Conservation (phyloP, 2,113 vertebrate species). For the Rafetus swinhoei region DNA sequence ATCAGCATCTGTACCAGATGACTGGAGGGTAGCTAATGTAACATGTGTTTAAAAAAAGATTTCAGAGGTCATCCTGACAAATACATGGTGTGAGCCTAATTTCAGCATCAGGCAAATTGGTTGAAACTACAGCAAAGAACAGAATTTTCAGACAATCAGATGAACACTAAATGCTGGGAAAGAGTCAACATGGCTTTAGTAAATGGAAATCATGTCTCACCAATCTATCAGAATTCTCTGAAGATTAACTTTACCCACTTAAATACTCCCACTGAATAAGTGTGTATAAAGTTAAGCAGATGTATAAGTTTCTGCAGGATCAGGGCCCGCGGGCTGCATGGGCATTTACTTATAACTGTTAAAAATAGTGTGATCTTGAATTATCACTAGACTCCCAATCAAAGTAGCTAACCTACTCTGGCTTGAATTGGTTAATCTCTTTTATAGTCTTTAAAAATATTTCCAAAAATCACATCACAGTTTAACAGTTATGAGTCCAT, state of each 20-base stretch:
- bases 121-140: too few species aligned
- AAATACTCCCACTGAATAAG: too few species aligned
- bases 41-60: too few species aligned
- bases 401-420: background rate
- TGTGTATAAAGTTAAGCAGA: background rate
- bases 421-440: background rate
- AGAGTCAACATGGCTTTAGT: background rate
- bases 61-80: too few species aligned
- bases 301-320: background rate
- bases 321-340: background rate
- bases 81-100: too few species aligned
- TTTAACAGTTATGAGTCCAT: background rate
- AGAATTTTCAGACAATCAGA: background rate
- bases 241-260: too few species aligned
- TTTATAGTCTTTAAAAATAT: background rate
- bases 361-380: background rate
- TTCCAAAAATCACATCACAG: background rate
- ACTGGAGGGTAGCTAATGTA: too few species aligned
- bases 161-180: background rate
- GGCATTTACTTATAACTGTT: background rate
- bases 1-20: too few species aligned
- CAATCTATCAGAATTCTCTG: background rate
- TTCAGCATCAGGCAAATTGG: too few species aligned
- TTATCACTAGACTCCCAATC: background rate
- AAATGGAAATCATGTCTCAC: background rate